These are phyloP conservation scores for Drosophila prostipennis DNA, from an alignment of 2,888 invertebrate genomes.

Conservation along the genomic window DNA sequence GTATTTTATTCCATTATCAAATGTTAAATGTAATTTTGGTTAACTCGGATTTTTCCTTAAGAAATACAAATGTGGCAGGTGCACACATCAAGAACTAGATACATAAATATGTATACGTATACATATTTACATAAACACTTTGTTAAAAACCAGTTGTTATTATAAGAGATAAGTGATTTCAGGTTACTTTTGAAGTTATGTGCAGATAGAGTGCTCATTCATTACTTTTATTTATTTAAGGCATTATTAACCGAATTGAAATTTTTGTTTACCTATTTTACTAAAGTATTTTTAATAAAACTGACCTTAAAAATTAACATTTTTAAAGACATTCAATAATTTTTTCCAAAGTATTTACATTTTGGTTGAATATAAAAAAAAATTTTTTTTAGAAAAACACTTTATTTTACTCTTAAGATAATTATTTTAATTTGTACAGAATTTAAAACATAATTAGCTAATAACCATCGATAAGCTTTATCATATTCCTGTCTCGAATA, in stretches of 20 bases:
- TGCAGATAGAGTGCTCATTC: neutral
- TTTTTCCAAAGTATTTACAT: no score
- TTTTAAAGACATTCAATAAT: no score
- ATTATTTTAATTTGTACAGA: neutral
- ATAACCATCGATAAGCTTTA: slow-evolving; percentile 26
- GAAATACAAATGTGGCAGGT: slow-evolving; percentile 15
- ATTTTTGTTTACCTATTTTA: neutral
- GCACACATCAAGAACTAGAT: slow-evolving; percentile 1
- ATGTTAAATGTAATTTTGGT: neutral
- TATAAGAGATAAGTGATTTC: neutral
- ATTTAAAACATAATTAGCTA: neutral
- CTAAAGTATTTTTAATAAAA: no score
- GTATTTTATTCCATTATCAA: neutral
- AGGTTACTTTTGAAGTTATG: neutral
- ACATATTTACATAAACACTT: neutral
- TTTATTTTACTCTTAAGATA: neutral
- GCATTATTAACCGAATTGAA: neutral
- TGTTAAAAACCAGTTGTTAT: slow-evolving; percentile 16
- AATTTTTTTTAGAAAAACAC: neutral
- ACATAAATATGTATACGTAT: slow-evolving; percentile 2
- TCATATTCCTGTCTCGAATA: slow-evolving; percentile 59
- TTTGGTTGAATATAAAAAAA: no score
- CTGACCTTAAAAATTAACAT: neutral
- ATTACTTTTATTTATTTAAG: neutral
- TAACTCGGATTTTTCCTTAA: neutral